phyloP scores from a whole-genome alignment of 2,113 vertebrate genomes.

The Platichthys stellatus region DNA sequence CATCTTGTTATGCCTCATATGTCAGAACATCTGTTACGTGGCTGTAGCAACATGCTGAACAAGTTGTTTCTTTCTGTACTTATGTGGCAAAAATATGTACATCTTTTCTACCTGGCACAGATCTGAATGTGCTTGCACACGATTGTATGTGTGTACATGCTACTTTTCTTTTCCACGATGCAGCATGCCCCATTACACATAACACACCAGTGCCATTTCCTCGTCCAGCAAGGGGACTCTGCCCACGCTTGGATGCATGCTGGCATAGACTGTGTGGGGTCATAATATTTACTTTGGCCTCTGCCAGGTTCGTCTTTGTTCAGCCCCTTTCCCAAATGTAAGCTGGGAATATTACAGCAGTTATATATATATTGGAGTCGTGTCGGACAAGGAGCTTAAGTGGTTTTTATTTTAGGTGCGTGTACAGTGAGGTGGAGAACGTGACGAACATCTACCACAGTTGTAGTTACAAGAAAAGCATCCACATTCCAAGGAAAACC shows the following conservation, averaged over 20 bases:
- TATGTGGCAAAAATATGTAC: conserved; percentile 17
- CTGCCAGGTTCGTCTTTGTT: conserved; percentile 24
- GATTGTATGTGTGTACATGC: conserved; percentile 7
- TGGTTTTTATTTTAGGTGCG: conserved; percentile 7
- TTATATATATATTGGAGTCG: not conserved
- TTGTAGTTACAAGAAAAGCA: not conserved
- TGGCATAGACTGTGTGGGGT: conserved; percentile 24
- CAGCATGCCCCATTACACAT: conserved; percentile 69
- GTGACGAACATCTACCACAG: conserved; percentile 2
- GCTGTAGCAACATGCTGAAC: conserved; percentile 48
- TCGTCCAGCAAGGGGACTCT: conserved; percentile 30
- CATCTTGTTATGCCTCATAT: conserved; percentile 40
- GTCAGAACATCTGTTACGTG: conserved; percentile 26
- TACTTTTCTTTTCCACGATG: conserved; percentile 29
- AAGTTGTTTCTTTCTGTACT: conserved; percentile 36
- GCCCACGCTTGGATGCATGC: conserved; percentile 65
- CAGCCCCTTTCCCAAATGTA: conserved; percentile 39
- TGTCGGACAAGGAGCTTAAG: not conserved
- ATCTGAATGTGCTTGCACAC: conserved; percentile 26
- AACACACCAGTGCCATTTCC: conserved; percentile 44
- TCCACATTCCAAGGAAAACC: conserved; percentile 1
- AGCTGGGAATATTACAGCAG: not conserved
- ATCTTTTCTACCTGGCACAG: conserved; percentile 36
- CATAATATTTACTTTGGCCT: conserved; percentile 35
- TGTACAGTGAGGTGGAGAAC: not conserved